Percentiles rank a stretch among this genome's conserved stretches.
These are phyloP conservation scores for Nephrotoma flavescens DNA, from an alignment of 2,888 invertebrate genomes.

Conservation along the genomic window DNA sequence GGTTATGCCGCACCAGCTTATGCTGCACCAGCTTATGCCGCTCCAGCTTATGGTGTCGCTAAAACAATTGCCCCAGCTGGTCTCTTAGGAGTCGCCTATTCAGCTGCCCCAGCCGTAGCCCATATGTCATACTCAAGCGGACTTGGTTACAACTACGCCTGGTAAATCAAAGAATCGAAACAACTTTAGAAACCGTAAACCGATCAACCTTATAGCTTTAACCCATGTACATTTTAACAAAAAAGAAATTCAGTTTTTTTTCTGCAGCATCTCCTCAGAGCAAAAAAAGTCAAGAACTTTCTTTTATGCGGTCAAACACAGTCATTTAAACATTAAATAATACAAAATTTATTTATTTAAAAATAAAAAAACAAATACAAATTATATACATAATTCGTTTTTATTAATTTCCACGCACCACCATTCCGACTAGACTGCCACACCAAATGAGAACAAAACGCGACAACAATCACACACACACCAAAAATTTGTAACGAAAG, in stretches of 20 bases:
- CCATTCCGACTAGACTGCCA: neutral
- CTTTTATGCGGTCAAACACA: neutral
- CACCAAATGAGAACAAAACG: neutral
- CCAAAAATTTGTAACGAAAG: neutral
- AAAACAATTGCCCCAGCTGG: constrained; percentile 34
- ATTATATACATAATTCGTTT: neutral
- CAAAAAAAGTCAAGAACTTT: neutral
- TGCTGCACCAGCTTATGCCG: constrained; percentile 8
- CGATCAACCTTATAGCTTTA: neutral
- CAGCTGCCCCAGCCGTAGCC: constrained; percentile 44
- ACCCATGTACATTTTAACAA: neutral
- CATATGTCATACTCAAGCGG: constrained; percentile 43
- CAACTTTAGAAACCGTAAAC: neutral
- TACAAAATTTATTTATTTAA: neutral
- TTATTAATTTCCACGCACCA: neutral
- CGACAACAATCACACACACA: neutral
- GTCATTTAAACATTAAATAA: neutral
- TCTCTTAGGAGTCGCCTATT: constrained; percentile 43
- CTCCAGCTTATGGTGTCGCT: constrained; percentile 11
- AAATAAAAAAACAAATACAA: neutral
- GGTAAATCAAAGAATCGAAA: constrained; percentile 27
- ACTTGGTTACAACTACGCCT: constrained; percentile 39
- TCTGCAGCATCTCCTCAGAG: neutral
- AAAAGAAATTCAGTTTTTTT: neutral
- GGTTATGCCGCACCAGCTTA: constrained; percentile 14